Conservation (phyloP, 2,113 vertebrate species). For the Engraulis encrasicolus region DNA sequence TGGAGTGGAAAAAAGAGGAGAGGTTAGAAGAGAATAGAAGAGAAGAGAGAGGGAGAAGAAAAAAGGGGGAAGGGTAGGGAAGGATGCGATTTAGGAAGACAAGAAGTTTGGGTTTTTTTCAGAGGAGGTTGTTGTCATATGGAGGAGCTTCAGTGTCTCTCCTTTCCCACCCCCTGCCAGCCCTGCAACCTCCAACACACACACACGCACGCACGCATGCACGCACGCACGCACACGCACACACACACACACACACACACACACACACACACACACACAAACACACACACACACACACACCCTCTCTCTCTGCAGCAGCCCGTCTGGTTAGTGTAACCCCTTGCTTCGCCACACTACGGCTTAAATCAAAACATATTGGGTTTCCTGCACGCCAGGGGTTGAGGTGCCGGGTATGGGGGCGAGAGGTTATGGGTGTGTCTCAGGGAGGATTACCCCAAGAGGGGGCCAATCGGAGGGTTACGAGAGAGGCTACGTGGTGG, state of each 20-base stretch:
- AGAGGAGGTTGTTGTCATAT: not conserved
- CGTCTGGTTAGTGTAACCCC: constrained; percentile 55
- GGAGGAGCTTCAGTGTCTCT: constrained; percentile 49
- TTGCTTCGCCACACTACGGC: constrained; percentile 45
- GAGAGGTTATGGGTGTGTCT: not conserved
- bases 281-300: too few relatives aligned
- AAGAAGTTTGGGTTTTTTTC: too few relatives aligned
- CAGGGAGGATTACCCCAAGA: not conserved
- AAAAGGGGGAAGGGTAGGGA: constrained; percentile 40
- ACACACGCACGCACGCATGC: too few relatives aligned
- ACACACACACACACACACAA: too few relatives aligned
- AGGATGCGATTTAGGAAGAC: not conserved
- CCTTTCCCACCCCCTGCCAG: constrained; percentile 43
- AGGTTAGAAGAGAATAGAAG: constrained; percentile 26
- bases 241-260: too few relatives aligned
- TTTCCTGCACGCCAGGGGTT: constrained; percentile 33
- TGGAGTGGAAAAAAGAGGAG: not conserved
- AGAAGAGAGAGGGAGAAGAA: constrained; percentile 33
- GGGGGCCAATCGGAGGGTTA: constrained; percentile 3
- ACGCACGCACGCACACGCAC: too few relatives aligned
- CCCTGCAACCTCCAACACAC: too few relatives aligned
- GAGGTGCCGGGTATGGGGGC: too few relatives aligned
- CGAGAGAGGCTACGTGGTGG: not conserved
- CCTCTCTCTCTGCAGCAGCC: constrained; percentile 32
- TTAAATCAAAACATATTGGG: constrained; percentile 67